These are phyloP conservation scores for Polydrusus tereticollis DNA, from an alignment of 2,888 invertebrate species.

Conservation along the genomic window DNA sequence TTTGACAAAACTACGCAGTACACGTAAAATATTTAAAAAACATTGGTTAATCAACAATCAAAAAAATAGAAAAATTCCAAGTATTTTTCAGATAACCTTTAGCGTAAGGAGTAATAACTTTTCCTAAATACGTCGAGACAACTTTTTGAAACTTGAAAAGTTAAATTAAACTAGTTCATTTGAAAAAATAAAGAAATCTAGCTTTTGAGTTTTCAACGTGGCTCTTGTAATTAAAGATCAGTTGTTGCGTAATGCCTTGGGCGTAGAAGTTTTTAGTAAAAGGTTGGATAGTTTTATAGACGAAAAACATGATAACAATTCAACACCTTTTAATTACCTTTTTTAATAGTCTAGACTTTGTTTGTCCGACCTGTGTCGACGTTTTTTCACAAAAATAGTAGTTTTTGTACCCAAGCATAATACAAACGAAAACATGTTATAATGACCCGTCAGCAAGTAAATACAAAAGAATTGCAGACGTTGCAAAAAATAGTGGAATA, in stretches of 20 bases:
- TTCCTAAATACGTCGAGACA: background rate
- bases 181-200: conserved; percentile 4
- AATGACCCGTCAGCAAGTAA: too few relatives aligned
- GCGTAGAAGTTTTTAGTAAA: conserved; percentile 8
- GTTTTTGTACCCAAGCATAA: too few relatives aligned
- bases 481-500: too few relatives aligned
- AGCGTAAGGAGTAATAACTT: background rate
- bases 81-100: background rate
- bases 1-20: too few relatives aligned
- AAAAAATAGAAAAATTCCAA: background rate
- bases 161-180: conserved; percentile 21
- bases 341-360: background rate
- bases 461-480: too few relatives aligned
- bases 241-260: conserved; percentile 9
- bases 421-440: too few relatives aligned
- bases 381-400: background rate
- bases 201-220: conserved; percentile 6
- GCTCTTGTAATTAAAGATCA: conserved; percentile 35
- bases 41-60: background rate
- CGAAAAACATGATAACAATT: background rate
- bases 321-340: background rate
- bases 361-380: background rate
- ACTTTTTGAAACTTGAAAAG: background rate
- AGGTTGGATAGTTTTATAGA: background rate
- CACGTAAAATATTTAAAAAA: background rate